phyloP scores from a whole-genome alignment of 2,888 invertebrate genomes.

The Drosophila prolongata region DNA sequence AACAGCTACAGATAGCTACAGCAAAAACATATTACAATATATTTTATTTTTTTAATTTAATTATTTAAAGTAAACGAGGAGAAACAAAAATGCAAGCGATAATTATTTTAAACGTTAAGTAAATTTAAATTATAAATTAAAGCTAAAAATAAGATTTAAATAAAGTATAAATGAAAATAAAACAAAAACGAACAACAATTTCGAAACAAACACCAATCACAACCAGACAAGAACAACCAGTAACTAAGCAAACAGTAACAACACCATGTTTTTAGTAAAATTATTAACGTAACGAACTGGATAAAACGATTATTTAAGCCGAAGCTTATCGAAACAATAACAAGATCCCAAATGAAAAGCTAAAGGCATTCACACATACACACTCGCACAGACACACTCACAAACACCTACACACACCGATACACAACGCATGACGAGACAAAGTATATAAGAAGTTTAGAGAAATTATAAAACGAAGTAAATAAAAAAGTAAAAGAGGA shows the following conservation, averaged over 20 bases:
- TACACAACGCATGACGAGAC: conserved; percentile 73
- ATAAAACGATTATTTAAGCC: conserved; percentile 49
- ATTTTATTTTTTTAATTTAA: conserved; percentile 83
- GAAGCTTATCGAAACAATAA: conserved; percentile 36
- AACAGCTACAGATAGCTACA: conserved; percentile 56
- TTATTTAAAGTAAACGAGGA: conserved; percentile 82
- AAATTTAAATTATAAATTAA: conserved; percentile 84
- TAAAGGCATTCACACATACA: conserved; percentile 27
- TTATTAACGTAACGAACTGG: conserved; percentile 53
- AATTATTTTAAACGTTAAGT: conserved; percentile 84
- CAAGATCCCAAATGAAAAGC: conserved; percentile 37
- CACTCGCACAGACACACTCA: conserved; percentile 44
- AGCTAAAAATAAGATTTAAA: conserved; percentile 82
- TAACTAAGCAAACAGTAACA: conserved; percentile 51
- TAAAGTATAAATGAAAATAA: conserved; percentile 71
- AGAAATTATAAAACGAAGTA: conserved; percentile 68
- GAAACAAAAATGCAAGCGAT: conserved; percentile 81
- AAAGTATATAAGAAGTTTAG: conserved; percentile 82
- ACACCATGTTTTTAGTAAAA: conserved; percentile 59
- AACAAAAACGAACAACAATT: conserved; percentile 48
- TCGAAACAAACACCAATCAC: conserved; percentile 38
- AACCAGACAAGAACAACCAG: conserved; percentile 44
- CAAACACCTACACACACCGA: conserved; percentile 39
- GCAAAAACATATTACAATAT: conserved; percentile 73
- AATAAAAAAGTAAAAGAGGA: conserved; percentile 47